phyloP scores from a whole-genome alignment of 2,797 vertebrate species.

The Choloepus didactylus region DNA sequence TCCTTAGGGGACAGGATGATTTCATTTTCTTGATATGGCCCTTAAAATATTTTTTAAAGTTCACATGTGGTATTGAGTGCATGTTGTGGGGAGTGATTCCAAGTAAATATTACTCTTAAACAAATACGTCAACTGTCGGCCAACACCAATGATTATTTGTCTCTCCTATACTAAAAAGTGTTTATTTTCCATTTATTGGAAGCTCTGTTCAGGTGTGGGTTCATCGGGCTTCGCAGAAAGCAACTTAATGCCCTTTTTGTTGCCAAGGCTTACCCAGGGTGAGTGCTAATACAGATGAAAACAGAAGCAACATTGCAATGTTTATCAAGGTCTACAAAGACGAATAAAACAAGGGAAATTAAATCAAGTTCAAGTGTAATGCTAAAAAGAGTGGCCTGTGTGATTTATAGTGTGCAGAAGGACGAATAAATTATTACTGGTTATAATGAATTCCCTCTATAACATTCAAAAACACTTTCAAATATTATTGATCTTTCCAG shows the following conservation, averaged over 20 bases:
- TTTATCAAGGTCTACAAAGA: not conserved
- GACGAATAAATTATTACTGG: not conserved
- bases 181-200: not conserved
- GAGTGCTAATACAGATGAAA: not conserved
- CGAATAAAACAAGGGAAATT: not conserved
- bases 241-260: not conserved
- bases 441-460: not conserved
- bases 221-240: not conserved
- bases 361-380: accelerated
- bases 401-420: accelerated
- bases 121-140: accelerated
- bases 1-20: too few species aligned
- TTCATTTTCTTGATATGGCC: not conserved
- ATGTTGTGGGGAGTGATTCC: not conserved
- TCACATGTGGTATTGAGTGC: accelerated
- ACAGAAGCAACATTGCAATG: not conserved
- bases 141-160: accelerated
- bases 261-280: not conserved
- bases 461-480: not conserved
- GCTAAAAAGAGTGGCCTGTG: not conserved
- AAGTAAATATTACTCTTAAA: not conserved
- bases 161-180: not conserved
- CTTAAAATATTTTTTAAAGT: too few species aligned
- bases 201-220: not conserved
- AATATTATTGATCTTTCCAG: not conserved